Percentiles rank a stretch among this genome's conserved stretches.
These are phyloP conservation scores for Arvicola amphibius DNA, from an alignment of 2,797 vertebrate species.

Conservation along the genomic window DNA sequence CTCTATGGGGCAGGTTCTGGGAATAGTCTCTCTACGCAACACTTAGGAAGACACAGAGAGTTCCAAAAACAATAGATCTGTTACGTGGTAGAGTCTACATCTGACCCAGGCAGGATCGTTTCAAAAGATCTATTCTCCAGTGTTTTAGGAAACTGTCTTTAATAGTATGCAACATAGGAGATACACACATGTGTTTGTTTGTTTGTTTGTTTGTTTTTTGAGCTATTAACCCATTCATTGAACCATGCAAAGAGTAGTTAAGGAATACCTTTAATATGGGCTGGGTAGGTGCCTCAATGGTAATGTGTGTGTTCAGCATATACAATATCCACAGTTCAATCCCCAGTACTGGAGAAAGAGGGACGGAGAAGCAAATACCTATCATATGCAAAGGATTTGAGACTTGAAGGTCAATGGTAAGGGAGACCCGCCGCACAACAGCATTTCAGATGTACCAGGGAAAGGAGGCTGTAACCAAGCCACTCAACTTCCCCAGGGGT, in stretches of 20 bases:
- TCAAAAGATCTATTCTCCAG: not conserved
- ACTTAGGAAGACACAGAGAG: not conserved
- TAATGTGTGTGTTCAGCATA: not conserved
- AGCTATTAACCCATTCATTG: conserved; percentile 28
- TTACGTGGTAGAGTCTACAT: not conserved
- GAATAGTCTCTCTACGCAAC: not conserved
- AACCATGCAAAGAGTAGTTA: conserved; percentile 36
- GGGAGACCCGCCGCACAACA: not conserved
- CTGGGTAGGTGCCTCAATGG: not conserved
- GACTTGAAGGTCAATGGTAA: not conserved
- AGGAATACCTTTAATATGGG: not conserved
- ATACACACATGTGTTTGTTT: not conserved
- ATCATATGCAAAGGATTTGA: conserved; percentile 30
- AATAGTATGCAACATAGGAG: not conserved
- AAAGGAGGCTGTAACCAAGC: conserved; percentile 19
- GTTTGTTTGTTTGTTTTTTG: not conserved
- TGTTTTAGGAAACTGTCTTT: not conserved
- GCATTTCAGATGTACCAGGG: not conserved
- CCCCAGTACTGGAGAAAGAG: not conserved
- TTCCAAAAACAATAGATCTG: not conserved
- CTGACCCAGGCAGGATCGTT: not conserved
- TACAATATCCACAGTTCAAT: not conserved
- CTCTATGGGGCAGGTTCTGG: not conserved
- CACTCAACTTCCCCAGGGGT: not conserved
- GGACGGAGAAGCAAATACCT: not conserved